phyloP scores from a whole-genome alignment of 2,888 invertebrate genomes.

The Epistrophe grossulariae region DNA sequence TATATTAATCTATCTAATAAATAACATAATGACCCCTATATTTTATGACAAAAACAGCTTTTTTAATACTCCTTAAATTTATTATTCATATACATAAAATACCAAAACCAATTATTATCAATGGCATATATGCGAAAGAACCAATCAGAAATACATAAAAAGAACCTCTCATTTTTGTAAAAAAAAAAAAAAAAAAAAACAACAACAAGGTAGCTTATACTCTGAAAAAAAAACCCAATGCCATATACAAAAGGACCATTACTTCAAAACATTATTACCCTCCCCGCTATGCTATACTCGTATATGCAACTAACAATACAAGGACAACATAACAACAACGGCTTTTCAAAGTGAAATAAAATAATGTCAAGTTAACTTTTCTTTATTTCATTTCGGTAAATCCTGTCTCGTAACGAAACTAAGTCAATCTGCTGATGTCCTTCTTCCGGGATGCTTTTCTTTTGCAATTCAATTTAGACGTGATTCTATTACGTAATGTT shows the following conservation, averaged over 20 bases:
- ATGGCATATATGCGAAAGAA: not conserved
- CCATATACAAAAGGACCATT: not conserved
- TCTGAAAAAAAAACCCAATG: not conserved
- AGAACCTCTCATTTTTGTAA: not conserved
- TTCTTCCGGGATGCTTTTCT: slow-evolving; percentile 44
- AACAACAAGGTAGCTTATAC: not conserved
- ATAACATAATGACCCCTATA: not conserved
- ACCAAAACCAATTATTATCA: slow-evolving; percentile 8
- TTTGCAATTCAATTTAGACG: slow-evolving; percentile 68
- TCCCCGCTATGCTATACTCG: no score
- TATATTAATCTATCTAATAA: not conserved
- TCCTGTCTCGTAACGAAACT: slow-evolving; percentile 17
- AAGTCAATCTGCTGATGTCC: slow-evolving; percentile 23
- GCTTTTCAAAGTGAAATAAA: slow-evolving; percentile 35
- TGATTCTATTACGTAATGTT: slow-evolving; percentile 68
- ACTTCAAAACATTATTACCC: slow-evolving; percentile 12
- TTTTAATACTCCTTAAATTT: slow-evolving; percentile 6
- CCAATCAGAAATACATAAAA: not conserved
- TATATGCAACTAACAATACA: not conserved
- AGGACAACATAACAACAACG: not conserved
- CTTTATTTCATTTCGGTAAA: slow-evolving; percentile 28
- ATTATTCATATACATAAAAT: not conserved
- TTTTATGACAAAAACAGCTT: not conserved
- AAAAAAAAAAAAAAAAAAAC: not conserved
- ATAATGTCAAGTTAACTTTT: slow-evolving; percentile 33